These are phyloP conservation scores for Epizoanthus fatuus DNA, from an alignment of 92 coral and sea anemone genomes.

Conservation along the genomic window DNA sequence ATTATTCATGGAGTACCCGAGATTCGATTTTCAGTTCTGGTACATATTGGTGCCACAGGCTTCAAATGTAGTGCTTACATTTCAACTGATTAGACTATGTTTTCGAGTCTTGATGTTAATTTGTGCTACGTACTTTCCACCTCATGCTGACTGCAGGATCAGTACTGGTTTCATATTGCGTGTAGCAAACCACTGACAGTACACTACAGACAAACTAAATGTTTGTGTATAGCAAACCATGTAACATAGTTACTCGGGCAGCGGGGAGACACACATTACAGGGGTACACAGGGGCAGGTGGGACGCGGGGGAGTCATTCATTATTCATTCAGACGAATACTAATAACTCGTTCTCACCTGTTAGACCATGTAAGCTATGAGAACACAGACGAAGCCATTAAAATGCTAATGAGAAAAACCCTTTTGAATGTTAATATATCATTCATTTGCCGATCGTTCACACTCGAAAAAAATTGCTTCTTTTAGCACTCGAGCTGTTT, in stretches of 20 bases:
- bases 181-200: too few species aligned
- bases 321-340: constrained; percentile 11
- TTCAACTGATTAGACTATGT: not conserved
- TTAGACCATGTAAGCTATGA: not conserved
- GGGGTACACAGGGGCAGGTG: not conserved
- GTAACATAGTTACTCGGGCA: constrained; percentile 24
- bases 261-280: not conserved
- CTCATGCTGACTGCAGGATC: not conserved
- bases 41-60: not conserved
- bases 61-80: not conserved
- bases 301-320: not conserved
- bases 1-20: constrained; percentile 19
- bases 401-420: constrained; percentile 33
- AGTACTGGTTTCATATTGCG: not conserved
- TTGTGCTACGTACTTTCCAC: not conserved
- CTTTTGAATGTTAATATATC: not conserved
- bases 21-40: not conserved
- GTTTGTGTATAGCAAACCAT: constrained; percentile 28
- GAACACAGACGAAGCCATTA: constrained; percentile 2
- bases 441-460: not conserved
- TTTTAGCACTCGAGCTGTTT: not conserved
- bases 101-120: not conserved
- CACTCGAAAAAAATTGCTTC: not conserved
- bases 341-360: constrained; percentile 36
- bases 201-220: not conserved